Evolutionary conservation across 2,888 invertebrate genomes (phyloP).

Genomic region (Ecdyonurus torrentis): DNA sequence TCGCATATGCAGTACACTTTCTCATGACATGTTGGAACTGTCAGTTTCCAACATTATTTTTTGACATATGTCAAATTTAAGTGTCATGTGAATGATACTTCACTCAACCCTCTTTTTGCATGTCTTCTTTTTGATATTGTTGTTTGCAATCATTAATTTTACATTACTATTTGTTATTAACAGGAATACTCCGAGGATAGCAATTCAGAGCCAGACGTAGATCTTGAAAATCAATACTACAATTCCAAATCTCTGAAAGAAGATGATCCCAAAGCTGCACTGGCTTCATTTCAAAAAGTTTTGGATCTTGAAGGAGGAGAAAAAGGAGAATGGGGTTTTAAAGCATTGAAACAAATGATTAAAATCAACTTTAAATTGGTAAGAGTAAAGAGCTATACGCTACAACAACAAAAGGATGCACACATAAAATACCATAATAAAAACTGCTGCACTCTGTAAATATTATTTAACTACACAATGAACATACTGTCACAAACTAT

Average conservation of each 20-base stretch:
- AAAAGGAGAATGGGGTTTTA: slow-evolving; percentile 99
- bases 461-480: not conserved
- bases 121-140: too few species aligned
- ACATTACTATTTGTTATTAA: slow-evolving; percentile 14
- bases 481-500: not conserved
- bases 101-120: too few species aligned
- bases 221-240: slow-evolving; percentile 98
- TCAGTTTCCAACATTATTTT: too few species aligned
- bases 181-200: slow-evolving; percentile 98
- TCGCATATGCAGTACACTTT: too few species aligned
- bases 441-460: too few species aligned
- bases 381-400: too few species aligned
- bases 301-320: slow-evolving; percentile 92
- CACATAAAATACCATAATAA: too few species aligned
- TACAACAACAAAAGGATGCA: too few species aligned
- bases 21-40: too few species aligned
- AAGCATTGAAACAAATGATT: slow-evolving; percentile 99
- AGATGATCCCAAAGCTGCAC: slow-evolving; percentile 80
- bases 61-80: too few species aligned
- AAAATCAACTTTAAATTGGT: slow-evolving; percentile 98
- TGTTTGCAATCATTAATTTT: not conserved
- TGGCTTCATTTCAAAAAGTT: slow-evolving; percentile 89
- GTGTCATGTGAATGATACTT: too few species aligned
- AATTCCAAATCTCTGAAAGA: slow-evolving; percentile 97
- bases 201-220: slow-evolving; percentile 98